phyloP scores from a whole-genome alignment of 2,888 invertebrate genomes.

The Noctua fimbriata region DNA sequence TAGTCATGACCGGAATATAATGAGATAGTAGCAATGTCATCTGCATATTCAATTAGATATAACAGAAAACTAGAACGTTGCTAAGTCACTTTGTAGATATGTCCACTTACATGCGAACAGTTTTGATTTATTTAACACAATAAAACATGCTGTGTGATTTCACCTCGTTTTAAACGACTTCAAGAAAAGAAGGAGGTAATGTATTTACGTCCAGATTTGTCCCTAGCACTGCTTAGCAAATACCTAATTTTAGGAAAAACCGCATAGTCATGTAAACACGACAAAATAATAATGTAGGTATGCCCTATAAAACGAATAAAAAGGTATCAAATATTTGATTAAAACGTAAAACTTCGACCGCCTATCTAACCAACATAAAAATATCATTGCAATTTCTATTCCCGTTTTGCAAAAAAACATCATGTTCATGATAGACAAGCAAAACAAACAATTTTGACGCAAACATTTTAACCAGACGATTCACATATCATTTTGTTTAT shows the following conservation, averaged over 20 bases:
- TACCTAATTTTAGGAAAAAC: background rate
- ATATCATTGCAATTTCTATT: slow-evolving; percentile 1
- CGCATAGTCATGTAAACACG: background rate
- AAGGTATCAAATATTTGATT: background rate
- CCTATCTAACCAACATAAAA: background rate
- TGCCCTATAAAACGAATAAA: background rate
- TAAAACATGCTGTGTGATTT: background rate
- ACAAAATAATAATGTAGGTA: background rate
- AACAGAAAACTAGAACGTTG: background rate
- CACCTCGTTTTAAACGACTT: background rate
- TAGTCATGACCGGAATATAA: slow-evolving; percentile 5
- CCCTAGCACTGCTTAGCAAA: background rate
- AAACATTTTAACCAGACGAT: slow-evolving; percentile 36
- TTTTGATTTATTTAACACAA: slow-evolving; percentile 4
- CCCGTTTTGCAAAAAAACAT: slow-evolving; percentile 3
- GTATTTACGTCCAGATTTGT: background rate
- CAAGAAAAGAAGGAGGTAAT: background rate
- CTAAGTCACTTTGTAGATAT: background rate
- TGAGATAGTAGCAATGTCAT: slow-evolving; percentile 9
- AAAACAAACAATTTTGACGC: slow-evolving; percentile 41
- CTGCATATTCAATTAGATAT: slow-evolving; percentile 25
- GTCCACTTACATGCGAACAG: no score
- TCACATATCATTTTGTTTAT: slow-evolving; percentile 43
- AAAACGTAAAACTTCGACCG: background rate
- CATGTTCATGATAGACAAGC: slow-evolving; percentile 1